A percentile compares a stretch with the other conserved stretches of the same genome.
phyloP scores from a whole-genome alignment of 2,888 invertebrate species.

The Andrena flavipes region DNA sequence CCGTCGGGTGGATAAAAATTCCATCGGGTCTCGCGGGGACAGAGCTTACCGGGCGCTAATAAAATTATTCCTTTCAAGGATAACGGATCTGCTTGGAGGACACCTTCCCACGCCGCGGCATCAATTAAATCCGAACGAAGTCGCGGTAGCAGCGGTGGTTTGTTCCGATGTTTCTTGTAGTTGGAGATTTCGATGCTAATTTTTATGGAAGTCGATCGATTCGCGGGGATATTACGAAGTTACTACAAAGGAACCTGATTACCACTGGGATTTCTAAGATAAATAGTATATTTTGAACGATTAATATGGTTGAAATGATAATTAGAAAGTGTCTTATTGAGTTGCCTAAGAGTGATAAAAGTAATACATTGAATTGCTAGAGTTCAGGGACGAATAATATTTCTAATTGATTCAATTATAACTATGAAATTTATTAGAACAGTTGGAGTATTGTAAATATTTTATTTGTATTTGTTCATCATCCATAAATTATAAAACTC shows the following conservation, averaged over 20 bases:
- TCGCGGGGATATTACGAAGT: background rate
- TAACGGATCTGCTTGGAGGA: background rate
- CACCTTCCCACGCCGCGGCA: background rate
- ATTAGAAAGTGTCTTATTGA: too few relatives aligned
- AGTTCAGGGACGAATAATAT: too few relatives aligned
- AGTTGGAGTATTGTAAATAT: too few relatives aligned
- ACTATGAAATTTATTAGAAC: too few relatives aligned
- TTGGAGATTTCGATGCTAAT: background rate
- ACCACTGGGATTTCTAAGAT: too few relatives aligned
- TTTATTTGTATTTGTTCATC: too few relatives aligned
- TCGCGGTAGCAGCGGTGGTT: background rate
- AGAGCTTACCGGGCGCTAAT: background rate
- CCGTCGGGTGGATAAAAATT: slow-evolving; percentile 12
- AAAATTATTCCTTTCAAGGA: background rate
- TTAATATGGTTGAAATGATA: too few relatives aligned
- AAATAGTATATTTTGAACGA: too few relatives aligned
- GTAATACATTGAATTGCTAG: too few relatives aligned
- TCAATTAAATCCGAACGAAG: background rate
- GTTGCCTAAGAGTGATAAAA: too few relatives aligned
- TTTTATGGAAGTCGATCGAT: background rate
- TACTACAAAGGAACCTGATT: background rate
- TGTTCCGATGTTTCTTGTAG: background rate
- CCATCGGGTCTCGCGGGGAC: background rate
- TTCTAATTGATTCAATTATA: too few relatives aligned
- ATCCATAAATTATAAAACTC: too few relatives aligned